Base-by-base conservation (phyloP, 2,797 vertebrate species). In the Propithecus deckenii region DNA sequence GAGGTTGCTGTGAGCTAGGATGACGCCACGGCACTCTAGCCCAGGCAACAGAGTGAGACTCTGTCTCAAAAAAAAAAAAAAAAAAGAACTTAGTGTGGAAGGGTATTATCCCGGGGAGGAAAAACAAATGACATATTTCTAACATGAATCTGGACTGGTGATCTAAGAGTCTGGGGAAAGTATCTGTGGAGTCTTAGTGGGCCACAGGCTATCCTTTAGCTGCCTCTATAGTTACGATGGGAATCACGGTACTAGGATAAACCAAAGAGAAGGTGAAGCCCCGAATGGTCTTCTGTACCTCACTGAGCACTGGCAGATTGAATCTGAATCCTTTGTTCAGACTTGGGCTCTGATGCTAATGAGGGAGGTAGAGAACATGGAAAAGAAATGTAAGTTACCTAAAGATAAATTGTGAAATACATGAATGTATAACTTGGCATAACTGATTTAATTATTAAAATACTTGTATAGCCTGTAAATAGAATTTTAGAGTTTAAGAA, bases 401-500 rank as follows among this genome's bases (percentile, higher is more conserved):
- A 7, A 86, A 91, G 52, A 57, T 65, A 48, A 88, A 75, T 95
- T 92, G 87, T 93, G 52, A 96, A 97, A 46, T 89, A 80, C 2
- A 20, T 83, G n/a, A 65, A 65, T 57, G 4, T 52, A 38, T 55
- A 83, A 85, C 18, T 76, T 95, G 38, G 3, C 63, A 83, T 92
- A 88, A 50, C 10, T 69, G 89, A 46, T 86, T 96, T 90, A 78
- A 79, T 90, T 57, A 88, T 46, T 76, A 79, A 89, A 86, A 63
- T 86, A 71, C 71, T 87, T 92, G 18, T 90, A 61, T 59, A 94
- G 22, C 65, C 78, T 89, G 46, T 89, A 90, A 86, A 59, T 74
- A 81, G 48, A 91, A 81, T 76, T 96, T 78, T 25, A 80, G 52
- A 94, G 32, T 93, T 95, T 89, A 79, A 94, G 76, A 79, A 91